Base-by-base conservation (phyloP, 1,140 invertebrate species). In the Caenorhabditis brenneri region DNA sequence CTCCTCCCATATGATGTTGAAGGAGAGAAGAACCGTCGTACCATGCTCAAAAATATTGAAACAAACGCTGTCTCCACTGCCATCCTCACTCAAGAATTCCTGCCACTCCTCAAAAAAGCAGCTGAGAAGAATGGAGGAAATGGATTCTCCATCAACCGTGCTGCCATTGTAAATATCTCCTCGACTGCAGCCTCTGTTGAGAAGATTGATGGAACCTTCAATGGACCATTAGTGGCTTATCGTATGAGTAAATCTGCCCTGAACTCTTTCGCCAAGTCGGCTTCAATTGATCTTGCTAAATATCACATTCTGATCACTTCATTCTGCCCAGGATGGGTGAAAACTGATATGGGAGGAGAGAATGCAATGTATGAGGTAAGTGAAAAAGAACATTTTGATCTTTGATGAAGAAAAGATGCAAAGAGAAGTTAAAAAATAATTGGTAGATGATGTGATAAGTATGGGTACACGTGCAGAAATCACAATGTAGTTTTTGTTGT, bases 141-240 rank as follows among this genome's bases (percentile, higher is more conserved):
- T 15, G 51, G 27, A 5, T 84, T 49, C 39, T 83, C 69, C 10
- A 58, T 84, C 29, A 46, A 84, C 69, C 49, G 82, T 3, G 22
- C 84, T 29, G 84, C 84, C 22, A 84, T 86, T 27, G 16, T 86
- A 15, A 83, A 86, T 24, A 86, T 86, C 24, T 83, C 81, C 27
- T 80, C 74, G 1, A 69, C 55, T 27, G 36, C 55, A 16, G 84
- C 48, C 7, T 86, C 84, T 6, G 78, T 86, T 12, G 81, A 42
- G 29, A 81, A 60, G 15, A 86, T 86, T 46, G 60, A 46, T 48
- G 84, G 84, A 27, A 51, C 81, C 12, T 46, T 46, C 29, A 39
- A 46, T 48, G 65, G 65, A 74, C 65, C 65, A 42, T 24, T 74
- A 12, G 65, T 74, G 0, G 84, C 82, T 29, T 86, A 86, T 27